These are phyloP conservation scores for Nomada hirtipes DNA, from an alignment of 2,888 invertebrate species.

Conservation along the genomic window DNA sequence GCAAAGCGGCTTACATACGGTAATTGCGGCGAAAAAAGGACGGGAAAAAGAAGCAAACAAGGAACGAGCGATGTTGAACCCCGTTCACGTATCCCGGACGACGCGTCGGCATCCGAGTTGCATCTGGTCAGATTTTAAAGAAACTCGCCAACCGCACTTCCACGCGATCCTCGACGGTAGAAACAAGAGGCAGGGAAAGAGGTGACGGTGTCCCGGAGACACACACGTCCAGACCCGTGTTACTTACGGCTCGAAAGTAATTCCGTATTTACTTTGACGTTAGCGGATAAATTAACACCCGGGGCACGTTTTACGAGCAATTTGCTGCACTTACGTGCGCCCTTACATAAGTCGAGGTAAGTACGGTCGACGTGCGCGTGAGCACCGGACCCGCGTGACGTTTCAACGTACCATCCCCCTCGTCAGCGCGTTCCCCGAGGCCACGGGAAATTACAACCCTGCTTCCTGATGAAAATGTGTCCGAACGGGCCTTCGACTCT, in stretches of 20 bases:
- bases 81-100: conserved; percentile 14
- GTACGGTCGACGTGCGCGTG: conserved; percentile 62
- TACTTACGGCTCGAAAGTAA: conserved; percentile 63
- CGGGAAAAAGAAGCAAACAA: too few relatives aligned
- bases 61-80: neutral
- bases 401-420: conserved; percentile 36
- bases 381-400: conserved; percentile 55
- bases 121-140: conserved; percentile 39
- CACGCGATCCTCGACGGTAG: neutral
- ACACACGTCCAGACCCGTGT: conserved; percentile 44
- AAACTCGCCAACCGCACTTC: conserved; percentile 8
- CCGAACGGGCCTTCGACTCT: conserved; percentile 12
- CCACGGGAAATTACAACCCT: conserved; percentile 51
- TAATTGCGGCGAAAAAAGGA: conserved; percentile 16
- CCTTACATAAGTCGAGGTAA: conserved; percentile 65
- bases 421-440: conserved; percentile 21
- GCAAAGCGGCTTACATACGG: conserved; percentile 12
- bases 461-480: conserved; percentile 48
- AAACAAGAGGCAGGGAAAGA: neutral
- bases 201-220: conserved; percentile 17
- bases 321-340: conserved; percentile 76
- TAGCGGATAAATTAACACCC: conserved; percentile 73
- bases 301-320: conserved; percentile 76
- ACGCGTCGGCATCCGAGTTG: conserved; percentile 37
- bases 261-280: conserved; percentile 71